phyloP scores from a whole-genome alignment of 2,113 vertebrate genomes.

The Vombatus ursinus region DNA sequence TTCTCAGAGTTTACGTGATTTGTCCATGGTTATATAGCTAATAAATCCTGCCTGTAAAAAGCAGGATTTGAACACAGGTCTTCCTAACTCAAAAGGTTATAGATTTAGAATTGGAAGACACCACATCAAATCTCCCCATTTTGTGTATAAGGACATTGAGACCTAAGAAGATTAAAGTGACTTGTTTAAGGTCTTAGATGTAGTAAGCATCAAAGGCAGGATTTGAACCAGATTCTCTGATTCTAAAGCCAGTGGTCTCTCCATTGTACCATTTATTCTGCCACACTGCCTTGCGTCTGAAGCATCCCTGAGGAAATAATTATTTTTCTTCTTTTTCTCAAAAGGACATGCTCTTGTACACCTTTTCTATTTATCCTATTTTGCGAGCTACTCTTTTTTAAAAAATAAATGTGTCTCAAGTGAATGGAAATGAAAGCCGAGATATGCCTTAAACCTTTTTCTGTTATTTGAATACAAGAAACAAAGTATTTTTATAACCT shows the following conservation, averaged over 20 bases:
- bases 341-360: slow-evolving; percentile 20
- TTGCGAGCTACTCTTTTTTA: slow-evolving; percentile 15
- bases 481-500: not conserved
- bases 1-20: not conserved
- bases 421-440: slow-evolving; percentile 36
- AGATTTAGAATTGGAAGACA: no score
- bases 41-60: not conserved
- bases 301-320: not conserved
- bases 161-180: no score
- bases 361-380: not conserved
- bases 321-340: slow-evolving; percentile 10
- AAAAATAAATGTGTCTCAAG: slow-evolving; percentile 29
- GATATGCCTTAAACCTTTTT: slow-evolving; percentile 11
- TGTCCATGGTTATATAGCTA: not conserved
- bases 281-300: not conserved
- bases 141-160: no score
- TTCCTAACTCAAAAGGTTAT: no score
- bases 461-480: slow-evolving; percentile 39
- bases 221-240: not conserved
- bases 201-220: not conserved
- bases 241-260: not conserved
- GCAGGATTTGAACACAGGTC: not conserved
- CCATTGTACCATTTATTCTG: not conserved
- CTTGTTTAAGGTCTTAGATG: no score
- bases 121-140: no score